Evolutionary conservation across 2,888 invertebrate species (phyloP), one percentile per base, ranked within the genome.

Genomic region (Tipula lateralis): DNA sequence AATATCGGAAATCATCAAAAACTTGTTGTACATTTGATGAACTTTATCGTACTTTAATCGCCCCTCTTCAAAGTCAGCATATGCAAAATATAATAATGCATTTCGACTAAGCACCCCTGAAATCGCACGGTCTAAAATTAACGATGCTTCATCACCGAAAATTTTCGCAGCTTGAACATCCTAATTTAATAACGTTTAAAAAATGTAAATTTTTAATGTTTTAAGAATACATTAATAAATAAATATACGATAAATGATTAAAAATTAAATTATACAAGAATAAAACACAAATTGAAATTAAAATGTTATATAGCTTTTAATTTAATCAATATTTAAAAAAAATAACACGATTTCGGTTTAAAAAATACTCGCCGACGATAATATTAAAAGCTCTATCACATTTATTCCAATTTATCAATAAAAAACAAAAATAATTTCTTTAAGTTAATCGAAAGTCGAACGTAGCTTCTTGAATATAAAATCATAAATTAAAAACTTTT

Each of bases 31-130:
- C 87, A 99, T 98, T 88, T 95, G 95, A 90, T 99, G 98, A 0
- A 93, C 99, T 92, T 98, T 98, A 86, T 98, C 97, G 89, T 97
- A 98, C 89, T 98, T 98, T 89, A 98, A 93, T 44, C 99, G 92
- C 82, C 97, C 96, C 91, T 99, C 99, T 90, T 99, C 99, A 88
- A 99, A 99, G 91, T 99, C 99, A 0, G 99, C 98, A 89, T 98
- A 99, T 0, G 99, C 98, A 91, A 99, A 99, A 90, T 99, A 98
- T 24, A 99, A 90, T 84, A 99, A 91, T 90, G 97, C 96, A 88
- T 97, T 99, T 86, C 96, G 96, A 85, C 96, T 96, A 85, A 99
- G 92, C 0, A 98, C 93, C 0, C 97, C 95, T 85, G 93, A 94
- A 0, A 97, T 98, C 0, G 99, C 99, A 36, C 99, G 92, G 89